phyloP scores from a whole-genome alignment of 2,888 invertebrate genomes.

The Tyria jacobaeae region DNA sequence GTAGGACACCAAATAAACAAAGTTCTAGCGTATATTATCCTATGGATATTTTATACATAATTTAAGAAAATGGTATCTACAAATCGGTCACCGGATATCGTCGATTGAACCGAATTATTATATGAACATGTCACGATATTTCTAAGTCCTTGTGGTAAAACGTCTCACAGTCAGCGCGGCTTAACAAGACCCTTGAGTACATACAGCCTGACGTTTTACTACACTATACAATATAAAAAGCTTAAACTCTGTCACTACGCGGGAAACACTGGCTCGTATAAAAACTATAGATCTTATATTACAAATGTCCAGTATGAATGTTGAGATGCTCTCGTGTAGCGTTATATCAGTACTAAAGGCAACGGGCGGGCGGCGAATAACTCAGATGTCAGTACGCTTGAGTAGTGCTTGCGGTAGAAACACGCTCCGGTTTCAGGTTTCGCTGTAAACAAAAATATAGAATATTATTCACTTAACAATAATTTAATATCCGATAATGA shows the following conservation, averaged over 20 bases:
- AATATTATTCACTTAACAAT: conserved; percentile 11
- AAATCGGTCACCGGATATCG: conserved; percentile 38
- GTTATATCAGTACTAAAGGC: conserved; percentile 64
- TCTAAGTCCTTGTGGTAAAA: conserved; percentile 56
- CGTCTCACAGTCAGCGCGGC: conserved; percentile 64
- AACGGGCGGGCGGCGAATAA: conserved; percentile 71
- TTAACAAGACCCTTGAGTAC: conserved; percentile 55
- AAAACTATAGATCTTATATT: conserved; percentile 62
- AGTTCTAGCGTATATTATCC: conserved; percentile 35
- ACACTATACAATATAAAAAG: conserved; percentile 54
- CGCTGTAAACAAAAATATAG: conserved; percentile 67
- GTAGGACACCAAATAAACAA: conserved; percentile 28
- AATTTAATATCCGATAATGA: conserved; percentile 15
- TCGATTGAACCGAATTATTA: conserved; percentile 27
- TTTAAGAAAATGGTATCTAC: conserved; percentile 30
- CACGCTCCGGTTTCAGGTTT: conserved; percentile 78
- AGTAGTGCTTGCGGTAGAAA: conserved; percentile 78
- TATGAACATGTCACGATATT: conserved; percentile 49
- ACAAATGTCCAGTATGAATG: conserved; percentile 57
- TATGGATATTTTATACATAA: conserved; percentile 47
- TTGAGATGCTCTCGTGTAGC: conserved; percentile 52
- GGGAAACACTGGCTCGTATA: conserved; percentile 64
- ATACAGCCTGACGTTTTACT: conserved; percentile 49
- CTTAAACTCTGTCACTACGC: conserved; percentile 64
- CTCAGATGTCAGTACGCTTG: conserved; percentile 83